Evolutionary conservation across 2,797 vertebrate genomes (phyloP).

Genomic region (Acropternis orthonyx): DNA sequence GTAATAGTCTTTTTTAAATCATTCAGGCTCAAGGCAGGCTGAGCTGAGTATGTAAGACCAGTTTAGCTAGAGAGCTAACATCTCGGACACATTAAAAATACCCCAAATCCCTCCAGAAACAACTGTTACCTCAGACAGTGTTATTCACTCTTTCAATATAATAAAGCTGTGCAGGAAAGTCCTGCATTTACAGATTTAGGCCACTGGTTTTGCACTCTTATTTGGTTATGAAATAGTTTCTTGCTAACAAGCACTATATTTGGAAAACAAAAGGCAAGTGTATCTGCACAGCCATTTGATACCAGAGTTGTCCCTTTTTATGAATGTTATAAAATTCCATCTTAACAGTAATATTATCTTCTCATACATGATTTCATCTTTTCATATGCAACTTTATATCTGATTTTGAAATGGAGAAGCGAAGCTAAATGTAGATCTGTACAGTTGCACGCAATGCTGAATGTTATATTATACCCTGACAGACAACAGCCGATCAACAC

Average conservation of each 20-base stretch:
- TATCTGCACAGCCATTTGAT: neutral
- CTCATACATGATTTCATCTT: neutral
- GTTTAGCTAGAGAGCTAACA: neutral
- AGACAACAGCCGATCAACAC: neutral
- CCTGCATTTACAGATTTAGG: neutral
- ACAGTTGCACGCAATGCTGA: neutral
- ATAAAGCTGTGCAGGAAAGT: neutral
- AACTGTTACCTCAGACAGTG: neutral
- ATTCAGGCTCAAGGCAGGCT: neutral
- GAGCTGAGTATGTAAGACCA: neutral
- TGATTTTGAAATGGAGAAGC: neutral
- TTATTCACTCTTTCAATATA: neutral
- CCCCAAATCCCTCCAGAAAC: neutral
- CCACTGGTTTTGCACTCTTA: neutral
- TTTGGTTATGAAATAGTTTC: neutral
- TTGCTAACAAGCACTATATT: neutral
- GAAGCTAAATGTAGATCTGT: neutral
- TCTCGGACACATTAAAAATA: neutral
- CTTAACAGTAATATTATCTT: neutral
- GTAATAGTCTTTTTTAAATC: constrained; percentile 2
- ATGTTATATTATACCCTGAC: neutral
- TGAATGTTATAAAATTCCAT: neutral
- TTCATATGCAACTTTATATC: neutral
- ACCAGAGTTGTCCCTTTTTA: neutral
- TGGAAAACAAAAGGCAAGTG: neutral